These are phyloP conservation scores for Peromyscus aztecus DNA, from an alignment of 2,797 vertebrate species.

Conservation along the genomic window DNA sequence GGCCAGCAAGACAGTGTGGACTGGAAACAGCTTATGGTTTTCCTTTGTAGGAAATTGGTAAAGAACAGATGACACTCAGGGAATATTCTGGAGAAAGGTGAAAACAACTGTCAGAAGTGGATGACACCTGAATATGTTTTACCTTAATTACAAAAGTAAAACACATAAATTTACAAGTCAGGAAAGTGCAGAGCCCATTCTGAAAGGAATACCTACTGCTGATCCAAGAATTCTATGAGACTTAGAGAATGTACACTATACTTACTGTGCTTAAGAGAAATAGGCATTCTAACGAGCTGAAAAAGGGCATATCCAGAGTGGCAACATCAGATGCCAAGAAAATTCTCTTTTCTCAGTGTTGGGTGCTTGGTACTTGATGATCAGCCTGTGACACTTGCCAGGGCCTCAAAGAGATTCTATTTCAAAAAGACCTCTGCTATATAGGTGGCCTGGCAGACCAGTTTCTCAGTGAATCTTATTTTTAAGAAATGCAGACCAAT, in stretches of 20 bases:
- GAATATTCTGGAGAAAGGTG: not conserved
- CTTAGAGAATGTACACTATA: not conserved
- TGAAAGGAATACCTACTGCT: not conserved
- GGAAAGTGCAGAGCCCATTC: not conserved
- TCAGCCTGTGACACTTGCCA: not conserved
- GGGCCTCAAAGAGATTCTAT: not conserved
- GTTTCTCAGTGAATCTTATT: not conserved
- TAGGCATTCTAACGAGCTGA: not conserved
- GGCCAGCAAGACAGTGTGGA: not conserved
- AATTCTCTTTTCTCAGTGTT: not conserved
- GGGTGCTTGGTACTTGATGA: not conserved
- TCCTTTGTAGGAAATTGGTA: not conserved
- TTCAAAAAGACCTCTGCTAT: not conserved
- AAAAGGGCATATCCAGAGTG: not conserved
- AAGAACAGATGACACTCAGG: not conserved
- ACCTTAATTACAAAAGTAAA: not conserved
- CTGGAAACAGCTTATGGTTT: not conserved
- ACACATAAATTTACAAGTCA: not conserved
- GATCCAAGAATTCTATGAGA: not conserved
- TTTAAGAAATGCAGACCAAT: not conserved
- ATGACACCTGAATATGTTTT: not conserved
- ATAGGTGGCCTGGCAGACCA: not conserved
- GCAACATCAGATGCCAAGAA: not conserved
- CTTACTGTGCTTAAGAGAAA: not conserved
- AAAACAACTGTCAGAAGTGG: not conserved